A percentile compares a stretch with the other conserved stretches of the same genome.
Conservation (phyloP, 2,113 vertebrate species). For the Helogale parvula region DNA sequence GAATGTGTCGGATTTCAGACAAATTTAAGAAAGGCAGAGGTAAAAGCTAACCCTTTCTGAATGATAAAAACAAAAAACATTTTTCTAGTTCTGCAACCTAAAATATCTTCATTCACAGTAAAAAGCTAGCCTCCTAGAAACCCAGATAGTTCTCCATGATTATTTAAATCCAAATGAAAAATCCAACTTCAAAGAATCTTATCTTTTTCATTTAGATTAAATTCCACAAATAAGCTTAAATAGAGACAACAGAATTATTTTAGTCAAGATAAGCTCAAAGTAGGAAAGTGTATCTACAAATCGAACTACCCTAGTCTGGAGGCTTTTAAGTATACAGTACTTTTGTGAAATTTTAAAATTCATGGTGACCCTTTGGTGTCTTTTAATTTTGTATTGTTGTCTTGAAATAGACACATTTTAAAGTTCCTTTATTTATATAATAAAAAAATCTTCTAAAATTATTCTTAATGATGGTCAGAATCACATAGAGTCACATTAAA, state of each 20-base stretch:
- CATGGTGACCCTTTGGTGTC: background rate
- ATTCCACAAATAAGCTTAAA: background rate
- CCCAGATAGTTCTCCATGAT: background rate
- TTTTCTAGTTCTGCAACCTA: conserved; percentile 48
- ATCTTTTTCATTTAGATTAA: conserved; percentile 34
- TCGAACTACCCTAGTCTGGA: background rate
- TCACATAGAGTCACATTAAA: background rate
- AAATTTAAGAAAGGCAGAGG: background rate
- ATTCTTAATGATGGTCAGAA: background rate
- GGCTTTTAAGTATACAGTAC: background rate
- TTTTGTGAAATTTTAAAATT: conserved; percentile 9
- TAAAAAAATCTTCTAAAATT: background rate
- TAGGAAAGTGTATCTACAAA: background rate
- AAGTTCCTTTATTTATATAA: background rate
- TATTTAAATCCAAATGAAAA: conserved; percentile 55
- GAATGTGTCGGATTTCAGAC: background rate
- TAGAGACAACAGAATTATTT: background rate
- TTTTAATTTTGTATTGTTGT: background rate
- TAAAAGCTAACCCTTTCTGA: conserved; percentile 7
- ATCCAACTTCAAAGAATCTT: background rate
- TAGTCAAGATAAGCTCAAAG: background rate
- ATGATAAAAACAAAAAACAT: background rate
- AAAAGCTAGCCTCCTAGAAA: background rate
- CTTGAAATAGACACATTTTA: background rate
- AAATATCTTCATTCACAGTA: background rate